Percentiles rank a stretch among this genome's conserved stretches.
These are phyloP conservation scores for Suncus etruscus DNA, from an alignment of 2,113 vertebrate species.

Conservation along the genomic window DNA sequence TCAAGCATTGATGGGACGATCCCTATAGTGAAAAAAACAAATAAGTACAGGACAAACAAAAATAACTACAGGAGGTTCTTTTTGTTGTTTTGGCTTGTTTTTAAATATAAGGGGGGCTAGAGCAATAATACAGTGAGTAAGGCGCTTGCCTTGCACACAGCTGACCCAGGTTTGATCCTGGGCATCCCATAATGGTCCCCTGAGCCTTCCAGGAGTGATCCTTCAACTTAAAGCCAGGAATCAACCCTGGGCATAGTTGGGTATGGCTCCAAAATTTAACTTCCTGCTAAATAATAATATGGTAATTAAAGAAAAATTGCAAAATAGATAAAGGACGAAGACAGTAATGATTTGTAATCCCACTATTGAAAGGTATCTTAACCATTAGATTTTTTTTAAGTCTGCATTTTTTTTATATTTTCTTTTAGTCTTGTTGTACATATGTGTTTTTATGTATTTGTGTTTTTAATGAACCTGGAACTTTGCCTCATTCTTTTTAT, in stretches of 20 bases:
- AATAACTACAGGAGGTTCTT: too few relatives aligned
- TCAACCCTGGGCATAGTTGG: too few relatives aligned
- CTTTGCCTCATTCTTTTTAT: conserved; percentile 14
- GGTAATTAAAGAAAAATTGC: conserved; percentile 10
- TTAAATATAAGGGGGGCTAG: not conserved
- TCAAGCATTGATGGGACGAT: too few relatives aligned
- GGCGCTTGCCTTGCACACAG: too few relatives aligned
- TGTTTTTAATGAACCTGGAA: conserved; percentile 39
- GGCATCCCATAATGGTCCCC: too few relatives aligned
- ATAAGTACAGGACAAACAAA: too few relatives aligned
- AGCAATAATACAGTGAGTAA: not conserved
- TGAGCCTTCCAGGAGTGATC: too few relatives aligned
- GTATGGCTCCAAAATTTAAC: not conserved
- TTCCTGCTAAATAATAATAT: not conserved
- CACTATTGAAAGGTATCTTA: not conserved
- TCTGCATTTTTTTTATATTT: conserved; percentile 40
- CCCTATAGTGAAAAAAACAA: too few relatives aligned
- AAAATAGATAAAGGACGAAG: conserved; percentile 43
- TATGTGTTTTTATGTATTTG: conserved; percentile 15
- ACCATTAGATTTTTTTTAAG: too few relatives aligned
- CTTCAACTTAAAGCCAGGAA: too few relatives aligned
- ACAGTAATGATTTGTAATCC: not conserved
- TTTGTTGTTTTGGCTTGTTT: not conserved
- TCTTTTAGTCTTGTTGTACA: not conserved
- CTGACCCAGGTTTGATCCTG: too few relatives aligned